Base-by-base conservation (phyloP, 2,888 invertebrate species). In the Serripes groenlandicus region DNA sequence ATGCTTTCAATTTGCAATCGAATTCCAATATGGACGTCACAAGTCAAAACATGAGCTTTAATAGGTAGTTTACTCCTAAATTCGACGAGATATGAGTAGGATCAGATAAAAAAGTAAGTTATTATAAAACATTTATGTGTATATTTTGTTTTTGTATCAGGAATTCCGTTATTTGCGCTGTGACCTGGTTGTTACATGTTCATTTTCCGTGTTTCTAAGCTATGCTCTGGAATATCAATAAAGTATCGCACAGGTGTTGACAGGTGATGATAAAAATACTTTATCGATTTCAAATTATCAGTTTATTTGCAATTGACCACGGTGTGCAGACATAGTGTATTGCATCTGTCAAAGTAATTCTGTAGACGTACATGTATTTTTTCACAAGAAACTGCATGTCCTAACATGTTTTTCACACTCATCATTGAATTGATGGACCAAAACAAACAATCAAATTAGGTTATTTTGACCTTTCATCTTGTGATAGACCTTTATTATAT, bases 391-490 rank as follows among this genome's bases (percentile, higher is more conserved):
- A 34, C 58, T 66, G 70, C 81, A 81, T 81, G 81, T 54, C 75
- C 42, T 37, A 71, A 81, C 81, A 37, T 78, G 78, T 81, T 78
- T 70, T 72, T 64, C 74, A 74, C 69, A 26, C 30, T 42, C 62
- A 18, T 62, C 62, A 62, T 21, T 34, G n/a, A 34, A 42, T 42
- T 15, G 15, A 42, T 42, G 15, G 2, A 21, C 7, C 49, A 21
- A 21, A 15, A 49, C 2, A 49, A 3, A 21, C 49, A 21, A 21
- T 49, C 49, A 49, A 49, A 21, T 42, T 3, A 21, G 7, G 7
- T 5, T 49, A 1, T 15, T 49, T 5, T 49, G 7, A 49, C 15
- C 2, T 49, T 49, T 49, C 7, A 5, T 49, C 49, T 2, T 49
- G 3, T 49, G 49, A 5, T 49, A 3, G 21, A 49, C 2, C 2